These are phyloP conservation scores for Drosophila setosimentum DNA, from an alignment of 2,888 invertebrate genomes.

Conservation along the genomic window DNA sequence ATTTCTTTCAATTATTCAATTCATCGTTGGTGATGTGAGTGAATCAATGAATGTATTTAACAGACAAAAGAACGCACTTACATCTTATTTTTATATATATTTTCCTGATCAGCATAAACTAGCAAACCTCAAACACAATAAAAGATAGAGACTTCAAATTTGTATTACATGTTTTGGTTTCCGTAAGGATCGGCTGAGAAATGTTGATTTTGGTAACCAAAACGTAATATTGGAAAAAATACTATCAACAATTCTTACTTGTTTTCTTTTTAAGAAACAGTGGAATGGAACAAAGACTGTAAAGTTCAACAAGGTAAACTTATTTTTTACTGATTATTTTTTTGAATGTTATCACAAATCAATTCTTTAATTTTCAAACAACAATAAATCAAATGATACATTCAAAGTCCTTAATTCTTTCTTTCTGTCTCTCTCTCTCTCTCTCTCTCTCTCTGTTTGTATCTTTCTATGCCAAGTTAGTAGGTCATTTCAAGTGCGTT, in stretches of 20 bases:
- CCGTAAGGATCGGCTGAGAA: too few relatives aligned
- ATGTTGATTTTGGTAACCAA: too few relatives aligned
- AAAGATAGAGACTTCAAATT: background rate
- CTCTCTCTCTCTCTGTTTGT: background rate
- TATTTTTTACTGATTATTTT: too few relatives aligned
- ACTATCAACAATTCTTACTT: too few relatives aligned
- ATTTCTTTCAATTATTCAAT: background rate
- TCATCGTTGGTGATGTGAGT: background rate
- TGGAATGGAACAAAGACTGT: background rate
- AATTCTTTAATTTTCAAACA: too few relatives aligned
- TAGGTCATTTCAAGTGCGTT: constrained; percentile 26
- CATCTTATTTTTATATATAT: background rate
- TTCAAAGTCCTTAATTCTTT: background rate
- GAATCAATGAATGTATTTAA: background rate
- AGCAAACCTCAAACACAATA: background rate
- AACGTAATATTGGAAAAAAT: too few relatives aligned
- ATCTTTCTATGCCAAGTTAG: background rate
- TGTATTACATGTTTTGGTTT: too few relatives aligned
- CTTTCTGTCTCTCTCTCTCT: background rate
- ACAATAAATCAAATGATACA: too few relatives aligned
- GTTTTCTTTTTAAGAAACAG: too few relatives aligned
- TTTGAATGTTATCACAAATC: too few relatives aligned
- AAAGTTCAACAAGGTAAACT: background rate
- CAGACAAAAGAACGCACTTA: background rate
- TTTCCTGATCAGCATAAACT: background rate